Evolutionary conservation across 2,888 invertebrate species (phyloP).

Genomic region (Gnatocerus cornutus): DNA sequence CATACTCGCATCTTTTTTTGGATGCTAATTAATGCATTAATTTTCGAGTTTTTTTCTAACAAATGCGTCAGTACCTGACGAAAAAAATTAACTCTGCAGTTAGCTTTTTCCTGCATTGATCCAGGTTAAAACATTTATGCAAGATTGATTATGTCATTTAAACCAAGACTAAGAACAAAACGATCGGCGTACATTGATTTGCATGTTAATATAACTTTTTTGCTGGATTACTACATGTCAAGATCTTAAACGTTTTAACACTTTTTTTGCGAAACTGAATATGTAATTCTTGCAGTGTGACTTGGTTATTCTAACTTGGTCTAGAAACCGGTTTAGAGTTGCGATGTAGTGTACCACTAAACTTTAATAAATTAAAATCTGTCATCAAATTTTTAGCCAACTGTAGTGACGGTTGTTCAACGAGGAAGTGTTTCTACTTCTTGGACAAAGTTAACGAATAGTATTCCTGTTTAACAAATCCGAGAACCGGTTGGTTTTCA

Average conservation of each 20-base stretch:
- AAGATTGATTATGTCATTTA: conserved; percentile 1
- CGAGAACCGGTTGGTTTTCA: conserved; percentile 17
- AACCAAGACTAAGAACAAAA: conserved; percentile 5
- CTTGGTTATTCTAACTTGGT: conserved; percentile 22
- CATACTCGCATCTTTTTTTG: neutral
- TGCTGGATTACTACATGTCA: neutral
- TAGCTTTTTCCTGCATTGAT: neutral
- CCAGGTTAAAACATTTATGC: neutral
- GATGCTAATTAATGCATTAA: conserved; percentile 8
- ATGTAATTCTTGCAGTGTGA: conserved; percentile 8
- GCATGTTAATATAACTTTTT: neutral
- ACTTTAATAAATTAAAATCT: conserved; percentile 37
- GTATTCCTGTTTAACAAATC: conserved; percentile 24
- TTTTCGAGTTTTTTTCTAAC: neutral
- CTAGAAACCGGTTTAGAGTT: conserved; percentile 22
- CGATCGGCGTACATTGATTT: conserved; percentile 5
- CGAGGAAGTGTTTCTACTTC: conserved; percentile 19
- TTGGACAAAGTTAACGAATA: conserved; percentile 20
- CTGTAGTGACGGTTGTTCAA: conserved; percentile 2
- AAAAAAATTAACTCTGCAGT: neutral
- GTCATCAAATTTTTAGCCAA: conserved; percentile 33
- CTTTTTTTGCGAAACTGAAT: conserved; percentile 21
- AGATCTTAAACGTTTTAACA: conserved; percentile 13
- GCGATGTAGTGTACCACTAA: conserved; percentile 29
- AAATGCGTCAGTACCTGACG: neutral